Evolutionary conservation across 2,797 vertebrate species (phyloP).

Genomic region (Melanitta fusca): DNA sequence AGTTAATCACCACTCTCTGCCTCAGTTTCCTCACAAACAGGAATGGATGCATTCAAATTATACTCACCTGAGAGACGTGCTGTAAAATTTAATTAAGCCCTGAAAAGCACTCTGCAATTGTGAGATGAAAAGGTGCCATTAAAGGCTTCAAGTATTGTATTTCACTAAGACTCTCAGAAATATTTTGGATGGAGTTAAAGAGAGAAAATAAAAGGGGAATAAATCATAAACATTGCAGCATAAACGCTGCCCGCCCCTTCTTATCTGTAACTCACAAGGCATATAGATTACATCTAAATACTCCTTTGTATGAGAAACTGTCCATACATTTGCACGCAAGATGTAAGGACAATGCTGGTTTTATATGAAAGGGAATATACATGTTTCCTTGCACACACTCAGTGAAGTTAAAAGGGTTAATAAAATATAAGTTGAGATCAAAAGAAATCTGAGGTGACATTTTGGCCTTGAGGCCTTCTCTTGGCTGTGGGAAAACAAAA

Average conservation of each 20-base stretch:
- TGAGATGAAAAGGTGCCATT: conserved; percentile 69
- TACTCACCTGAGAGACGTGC: conserved; percentile 32
- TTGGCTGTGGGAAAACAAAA: conserved; percentile 69
- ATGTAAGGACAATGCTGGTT: conserved; percentile 59
- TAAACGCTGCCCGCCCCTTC: conserved; percentile 44
- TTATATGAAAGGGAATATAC: conserved; percentile 66
- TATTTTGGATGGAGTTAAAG: conserved; percentile 72
- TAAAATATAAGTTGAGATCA: conserved; percentile 72
- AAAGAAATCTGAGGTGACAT: conserved; percentile 71
- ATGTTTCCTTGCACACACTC: conserved; percentile 51
- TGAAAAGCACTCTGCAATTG: conserved; percentile 59
- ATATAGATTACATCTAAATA: conserved; percentile 69
- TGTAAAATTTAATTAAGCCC: conserved; percentile 71
- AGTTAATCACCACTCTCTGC: conserved; percentile 24
- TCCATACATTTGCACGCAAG: conserved; percentile 67
- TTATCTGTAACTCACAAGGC: conserved; percentile 60
- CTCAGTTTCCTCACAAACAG: conserved; percentile 67
- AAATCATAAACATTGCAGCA: conserved; percentile 68
- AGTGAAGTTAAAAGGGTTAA: conserved; percentile 72
- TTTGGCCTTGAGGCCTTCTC: conserved; percentile 73
- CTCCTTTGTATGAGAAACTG: conserved; percentile 56
- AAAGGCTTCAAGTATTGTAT: conserved; percentile 62
- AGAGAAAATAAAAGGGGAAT: conserved; percentile 69
- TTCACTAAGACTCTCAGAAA: conserved; percentile 69
- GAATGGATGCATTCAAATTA: conserved; percentile 56